Percentiles rank a stretch among this genome's conserved stretches.
These are phyloP conservation scores for Glyptemys insculpta DNA, from an alignment of 2,797 vertebrate species.

Conservation along the genomic window DNA sequence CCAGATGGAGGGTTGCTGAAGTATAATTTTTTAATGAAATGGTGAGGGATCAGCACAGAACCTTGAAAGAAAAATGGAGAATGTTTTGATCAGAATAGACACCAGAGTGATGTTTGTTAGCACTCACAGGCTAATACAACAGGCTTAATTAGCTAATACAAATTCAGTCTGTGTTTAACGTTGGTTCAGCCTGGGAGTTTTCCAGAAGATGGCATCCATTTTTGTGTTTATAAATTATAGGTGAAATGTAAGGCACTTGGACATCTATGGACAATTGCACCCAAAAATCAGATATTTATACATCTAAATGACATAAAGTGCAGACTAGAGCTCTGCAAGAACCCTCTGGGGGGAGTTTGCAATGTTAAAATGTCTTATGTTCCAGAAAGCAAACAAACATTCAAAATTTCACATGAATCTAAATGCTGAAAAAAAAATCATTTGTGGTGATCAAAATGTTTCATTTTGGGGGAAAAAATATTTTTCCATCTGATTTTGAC, in stretches of 20 bases:
- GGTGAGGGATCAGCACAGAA: neutral
- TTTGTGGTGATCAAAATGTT: rapidly evolving
- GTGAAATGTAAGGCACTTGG: neutral
- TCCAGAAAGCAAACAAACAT: neutral
- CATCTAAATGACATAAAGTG: neutral
- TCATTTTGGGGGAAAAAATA: rapidly evolving
- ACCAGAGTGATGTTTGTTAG: neutral
- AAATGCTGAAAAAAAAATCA: neutral
- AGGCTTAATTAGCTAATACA: neutral
- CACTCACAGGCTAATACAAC: too few species aligned
- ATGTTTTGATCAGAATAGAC: neutral
- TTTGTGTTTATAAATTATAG: neutral
- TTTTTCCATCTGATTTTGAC: neutral
- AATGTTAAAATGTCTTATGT: neutral
- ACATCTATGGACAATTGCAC: rapidly evolving
- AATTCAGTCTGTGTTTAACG: neutral
- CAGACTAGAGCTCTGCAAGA: neutral
- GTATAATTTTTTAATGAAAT: neutral
- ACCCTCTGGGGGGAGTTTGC: neutral
- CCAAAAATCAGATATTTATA: neutral
- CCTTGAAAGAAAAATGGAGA: neutral
- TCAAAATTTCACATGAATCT: neutral
- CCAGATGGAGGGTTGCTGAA: neutral
- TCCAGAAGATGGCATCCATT: neutral
- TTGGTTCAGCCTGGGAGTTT: neutral